Evolutionary conservation across 2,113 vertebrate genomes (phyloP), one percentile per base, ranked within the genome.

Genomic region (Nibea albiflora): DNA sequence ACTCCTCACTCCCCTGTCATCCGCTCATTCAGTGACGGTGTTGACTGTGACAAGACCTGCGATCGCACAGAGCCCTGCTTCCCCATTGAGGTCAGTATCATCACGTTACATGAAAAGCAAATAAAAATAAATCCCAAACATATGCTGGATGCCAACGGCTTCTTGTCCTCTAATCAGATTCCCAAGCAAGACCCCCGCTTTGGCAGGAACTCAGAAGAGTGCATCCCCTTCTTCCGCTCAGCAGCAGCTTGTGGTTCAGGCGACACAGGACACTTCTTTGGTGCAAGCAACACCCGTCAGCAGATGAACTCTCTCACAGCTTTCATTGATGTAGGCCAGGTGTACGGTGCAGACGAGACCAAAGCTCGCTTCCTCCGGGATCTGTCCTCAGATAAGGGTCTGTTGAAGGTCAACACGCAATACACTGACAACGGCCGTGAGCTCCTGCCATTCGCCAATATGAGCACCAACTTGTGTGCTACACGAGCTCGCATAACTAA

Each of bases 161-260:
- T 46, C 47, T 68, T 83, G 3, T 80, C 19, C 1, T 73, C 47
- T 15, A 6, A 75, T 77, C 85, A 98, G 97, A 95, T 97, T 74
- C 97, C 97, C 0, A 74, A 28, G 0, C 11, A 91, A 0, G 97
- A 98, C 65, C 87, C 93, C 2, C 92, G 94, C 10, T 80, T 91
- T 1, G 86, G 93, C 61, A 69, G 0, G 1, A 82, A 91, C 60
- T 88, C 76, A 0, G 19, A 1, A 0, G 80, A 92, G 4, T 98
- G 98, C 84, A 93, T 99, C 0, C 95, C 97, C 0, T 96, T 97
- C 87, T 95, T 93, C 76, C 95, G 94, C 62, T 96, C 97, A 0
- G 90, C 95, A 1, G 89, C 97, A 0, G 81, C 90, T 0, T 98
- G 96, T 26, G 68, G 92, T 0, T 78, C 58, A 0, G 94, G 94